Base-by-base conservation (phyloP, 2,888 invertebrate genomes). In the Drosophila crucigera region DNA sequence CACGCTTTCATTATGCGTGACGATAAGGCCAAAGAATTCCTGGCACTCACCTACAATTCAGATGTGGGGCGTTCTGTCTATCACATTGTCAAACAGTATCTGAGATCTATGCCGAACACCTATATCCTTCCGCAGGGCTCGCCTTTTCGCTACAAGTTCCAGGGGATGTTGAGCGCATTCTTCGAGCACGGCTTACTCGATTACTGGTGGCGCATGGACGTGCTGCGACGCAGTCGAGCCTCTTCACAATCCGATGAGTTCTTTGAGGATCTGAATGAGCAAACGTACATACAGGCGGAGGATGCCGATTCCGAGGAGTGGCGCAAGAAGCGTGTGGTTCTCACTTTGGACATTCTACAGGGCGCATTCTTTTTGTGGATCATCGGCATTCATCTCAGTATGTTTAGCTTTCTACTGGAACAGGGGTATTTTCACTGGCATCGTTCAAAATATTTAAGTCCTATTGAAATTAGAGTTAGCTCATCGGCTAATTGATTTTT, bases 361-460 rank as follows among this genome's bases (percentile, higher is more conserved):
- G 92, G 93, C 6, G 91, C 91, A 4, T 93, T 93, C 47, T 93
- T 90, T 79, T 69, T 93, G 2, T 93, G 92, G 92, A 19, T 85
- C 4, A 80, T 89, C 58, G 93, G 93, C 0, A 85, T 91, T 31
- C 22, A 73, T 7, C 4, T 84, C 0, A 92, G 91, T 56, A 31
- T 77, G 5, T 5, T 84, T 11, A 86, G 74, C 5, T 91, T 92
- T 76, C 11, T 49, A 9, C 37, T 73, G 0, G 91, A 91, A 41
- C 70, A 76, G 6, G 22, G 37, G 1, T 68, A 76, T 35, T 76
- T 39, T 19, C n/a, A 49, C 1, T 58, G 68, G 54, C 43, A 19
- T 2, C 37, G 39, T 11, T 31, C 3, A 6, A 16, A 37, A 22
- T 25, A 28, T 43, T n/a, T 4, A 35, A n/a, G 11, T 10, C 14